phyloP scores from a whole-genome alignment of 2,888 invertebrate species.

The Apocheima hispidaria region DNA sequence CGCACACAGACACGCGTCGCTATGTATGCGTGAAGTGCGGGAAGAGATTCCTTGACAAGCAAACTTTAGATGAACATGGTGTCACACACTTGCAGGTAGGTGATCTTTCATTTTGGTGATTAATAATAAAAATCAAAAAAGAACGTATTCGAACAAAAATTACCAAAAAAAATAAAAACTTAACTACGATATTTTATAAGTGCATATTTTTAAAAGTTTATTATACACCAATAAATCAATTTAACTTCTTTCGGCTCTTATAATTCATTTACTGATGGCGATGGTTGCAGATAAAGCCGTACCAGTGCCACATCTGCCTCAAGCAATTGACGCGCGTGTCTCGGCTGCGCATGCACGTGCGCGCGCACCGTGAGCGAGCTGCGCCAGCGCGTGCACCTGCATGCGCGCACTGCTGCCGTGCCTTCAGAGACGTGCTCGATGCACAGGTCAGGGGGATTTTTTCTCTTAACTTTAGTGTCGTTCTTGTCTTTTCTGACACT shows the following conservation, averaged over 20 bases:
- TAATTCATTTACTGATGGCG: too few relatives aligned
- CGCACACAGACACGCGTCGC: constrained; percentile 80
- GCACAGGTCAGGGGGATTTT: constrained; percentile 44
- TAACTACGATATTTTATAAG: too few relatives aligned
- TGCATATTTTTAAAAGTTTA: too few relatives aligned
- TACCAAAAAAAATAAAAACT: too few relatives aligned
- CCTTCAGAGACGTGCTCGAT: constrained; percentile 64
- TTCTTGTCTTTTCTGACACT: too few relatives aligned
- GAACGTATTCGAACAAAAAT: too few relatives aligned
- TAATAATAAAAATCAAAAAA: too few relatives aligned
- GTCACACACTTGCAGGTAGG: constrained; percentile 80
- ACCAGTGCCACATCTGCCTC: constrained; percentile 84
- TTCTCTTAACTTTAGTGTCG: too few relatives aligned
- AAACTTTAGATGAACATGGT: constrained; percentile 83
- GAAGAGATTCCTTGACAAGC: constrained; percentile 82
- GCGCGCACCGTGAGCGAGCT: constrained; percentile 79
- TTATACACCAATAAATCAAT: too few relatives aligned
- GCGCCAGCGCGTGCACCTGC: constrained; percentile 67
- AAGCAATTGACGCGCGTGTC: constrained; percentile 83
- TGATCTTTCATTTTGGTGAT: background rate
- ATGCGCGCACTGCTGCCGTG: constrained; percentile 70
- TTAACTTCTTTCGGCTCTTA: too few relatives aligned
- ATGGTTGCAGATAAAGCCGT: constrained; percentile 77
- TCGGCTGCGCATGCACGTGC: constrained; percentile 80
- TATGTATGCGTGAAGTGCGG: constrained; percentile 82